Percentiles rank a stretch among this genome's conserved stretches.
phyloP scores from a whole-genome alignment of 92 coral and sea anemone species.

The Phenganax marumi region DNA sequence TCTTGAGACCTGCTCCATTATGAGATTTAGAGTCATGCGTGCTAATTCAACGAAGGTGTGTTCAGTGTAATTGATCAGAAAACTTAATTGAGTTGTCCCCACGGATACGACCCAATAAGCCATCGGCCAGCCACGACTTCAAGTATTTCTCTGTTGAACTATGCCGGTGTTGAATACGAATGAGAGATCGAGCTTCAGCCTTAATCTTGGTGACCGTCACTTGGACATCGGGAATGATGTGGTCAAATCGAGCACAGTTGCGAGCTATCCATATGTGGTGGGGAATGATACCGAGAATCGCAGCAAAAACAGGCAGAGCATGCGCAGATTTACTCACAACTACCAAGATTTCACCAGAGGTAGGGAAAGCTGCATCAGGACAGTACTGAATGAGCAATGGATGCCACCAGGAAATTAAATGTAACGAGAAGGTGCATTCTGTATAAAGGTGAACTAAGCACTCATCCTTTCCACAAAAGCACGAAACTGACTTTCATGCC shows the following conservation, averaged over 20 bases:
- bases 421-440: background rate
- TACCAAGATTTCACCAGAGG: background rate
- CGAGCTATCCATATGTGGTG: conserved; percentile 28
- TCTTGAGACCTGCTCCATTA: too few relatives aligned
- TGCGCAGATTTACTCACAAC: background rate
- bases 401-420: background rate
- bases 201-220: too few relatives aligned
- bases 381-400: background rate
- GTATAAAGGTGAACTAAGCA: background rate
- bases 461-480: background rate
- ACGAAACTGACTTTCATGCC: background rate
- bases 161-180: background rate
- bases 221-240: conserved; percentile 9
- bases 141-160: too few relatives aligned
- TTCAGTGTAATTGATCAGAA: too few relatives aligned
- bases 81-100: too few relatives aligned
- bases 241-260: background rate
- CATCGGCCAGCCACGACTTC: too few relatives aligned
- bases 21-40: too few relatives aligned
- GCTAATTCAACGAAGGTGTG: too few relatives aligned
- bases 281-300: conserved; percentile 4
- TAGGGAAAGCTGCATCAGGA: background rate
- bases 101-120: too few relatives aligned
- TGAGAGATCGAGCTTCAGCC: too few relatives aligned
- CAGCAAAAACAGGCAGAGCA: background rate